Conservation (phyloP, 2,113 vertebrate genomes). For the Trogon melanurus region DNA sequence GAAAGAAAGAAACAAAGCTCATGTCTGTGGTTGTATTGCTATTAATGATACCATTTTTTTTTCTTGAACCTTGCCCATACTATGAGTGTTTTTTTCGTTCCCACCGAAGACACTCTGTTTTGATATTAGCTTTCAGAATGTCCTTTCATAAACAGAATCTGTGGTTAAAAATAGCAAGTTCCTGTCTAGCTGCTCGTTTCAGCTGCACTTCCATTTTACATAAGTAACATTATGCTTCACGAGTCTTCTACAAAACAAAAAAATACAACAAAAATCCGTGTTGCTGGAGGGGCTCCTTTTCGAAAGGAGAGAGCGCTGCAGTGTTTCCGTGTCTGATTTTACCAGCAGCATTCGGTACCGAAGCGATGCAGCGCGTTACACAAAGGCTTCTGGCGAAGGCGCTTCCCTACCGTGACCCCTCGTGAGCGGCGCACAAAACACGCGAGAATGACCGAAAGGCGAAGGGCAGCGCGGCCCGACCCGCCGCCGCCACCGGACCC, state of each 20-base stretch:
- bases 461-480: no score
- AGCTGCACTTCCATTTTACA: neutral
- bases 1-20: neutral
- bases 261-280: neutral
- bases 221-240: neutral
- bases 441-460: no score
- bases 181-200: neutral
- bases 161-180: conserved; percentile 10
- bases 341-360: neutral
- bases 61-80: neutral
- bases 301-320: neutral
- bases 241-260: neutral
- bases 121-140: neutral
- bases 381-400: neutral
- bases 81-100: neutral
- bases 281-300: neutral
- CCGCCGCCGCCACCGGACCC: no score
- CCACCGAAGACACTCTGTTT: neutral
- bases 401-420: neutral
- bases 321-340: neutral
- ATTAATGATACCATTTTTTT: neutral
- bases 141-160: neutral
- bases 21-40: neutral
- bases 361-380: neutral
- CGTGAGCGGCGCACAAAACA: neutral